A percentile compares a stretch with the other conserved stretches of the same genome.
phyloP scores from a whole-genome alignment of 1,140 invertebrate genomes.

The Bemisia tabaci region DNA sequence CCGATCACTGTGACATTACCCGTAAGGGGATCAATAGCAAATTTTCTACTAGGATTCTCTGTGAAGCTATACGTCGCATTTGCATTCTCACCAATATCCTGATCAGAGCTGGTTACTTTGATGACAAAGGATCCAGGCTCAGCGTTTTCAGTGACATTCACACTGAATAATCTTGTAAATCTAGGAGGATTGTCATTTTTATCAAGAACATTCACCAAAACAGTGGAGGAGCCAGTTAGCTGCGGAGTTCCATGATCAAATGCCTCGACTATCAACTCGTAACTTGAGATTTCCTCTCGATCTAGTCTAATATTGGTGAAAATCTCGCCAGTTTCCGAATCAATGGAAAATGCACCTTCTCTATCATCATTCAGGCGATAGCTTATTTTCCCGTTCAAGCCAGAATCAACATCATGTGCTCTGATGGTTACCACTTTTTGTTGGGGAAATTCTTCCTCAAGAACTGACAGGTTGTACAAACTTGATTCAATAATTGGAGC shows the following conservation, averaged over 20 bases:
- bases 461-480: slow-evolving; percentile 68
- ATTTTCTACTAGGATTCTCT: slow-evolving; percentile 77
- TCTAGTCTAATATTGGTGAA: slow-evolving; percentile 71
- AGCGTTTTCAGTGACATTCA: slow-evolving; percentile 91
- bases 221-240: slow-evolving; percentile 68
- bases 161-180: slow-evolving; percentile 82
- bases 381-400: slow-evolving; percentile 67
- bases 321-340: slow-evolving; percentile 67
- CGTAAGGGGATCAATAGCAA: slow-evolving; percentile 69
- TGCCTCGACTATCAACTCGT: slow-evolving; percentile 73
- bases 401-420: slow-evolving; percentile 76
- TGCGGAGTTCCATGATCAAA: slow-evolving; percentile 71
- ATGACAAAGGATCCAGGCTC: slow-evolving; percentile 86
- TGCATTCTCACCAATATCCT: slow-evolving; percentile 73
- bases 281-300: slow-evolving; percentile 69
- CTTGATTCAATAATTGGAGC: slow-evolving; percentile 61
- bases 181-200: slow-evolving; percentile 91
- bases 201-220: slow-evolving; percentile 70
- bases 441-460: slow-evolving; percentile 75
- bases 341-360: slow-evolving; percentile 64
- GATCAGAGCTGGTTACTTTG: slow-evolving; percentile 77
- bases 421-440: slow-evolving; percentile 57
- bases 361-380: slow-evolving; percentile 64
- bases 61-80: slow-evolving; percentile 79
- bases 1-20: slow-evolving; percentile 85